These are phyloP conservation scores for Thysanoteuthis rhombus DNA, from an alignment of 2,888 invertebrate species.

Conservation along the genomic window DNA sequence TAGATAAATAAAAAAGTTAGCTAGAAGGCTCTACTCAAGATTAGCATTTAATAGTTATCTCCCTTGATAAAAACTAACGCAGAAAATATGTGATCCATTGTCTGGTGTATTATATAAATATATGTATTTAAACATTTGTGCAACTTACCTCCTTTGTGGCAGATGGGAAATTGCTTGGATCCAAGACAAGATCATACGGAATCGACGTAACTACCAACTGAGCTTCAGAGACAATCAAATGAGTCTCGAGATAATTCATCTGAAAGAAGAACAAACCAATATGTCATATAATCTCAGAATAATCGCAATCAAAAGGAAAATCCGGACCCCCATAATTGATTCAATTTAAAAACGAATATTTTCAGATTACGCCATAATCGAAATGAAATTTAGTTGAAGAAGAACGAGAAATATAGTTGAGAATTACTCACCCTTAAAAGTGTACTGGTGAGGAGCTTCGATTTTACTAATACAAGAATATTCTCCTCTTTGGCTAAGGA, in stretches of 20 bases:
- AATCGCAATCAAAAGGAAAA: too few relatives aligned
- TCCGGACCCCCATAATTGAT: too few relatives aligned
- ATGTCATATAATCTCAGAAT: too few relatives aligned
- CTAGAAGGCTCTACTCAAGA: too few relatives aligned
- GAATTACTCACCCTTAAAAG: slow-evolving; percentile 50
- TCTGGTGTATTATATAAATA: too few relatives aligned
- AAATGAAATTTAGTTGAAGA: neutral
- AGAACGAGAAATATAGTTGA: neutral
- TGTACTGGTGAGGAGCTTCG: slow-evolving; percentile 52
- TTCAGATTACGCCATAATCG: too few relatives aligned
- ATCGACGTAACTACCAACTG: slow-evolving; percentile 51
- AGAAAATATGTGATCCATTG: too few relatives aligned
- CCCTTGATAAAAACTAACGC: too few relatives aligned
- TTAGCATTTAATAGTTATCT: too few relatives aligned
- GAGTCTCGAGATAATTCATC: slow-evolving; percentile 44
- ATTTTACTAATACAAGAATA: slow-evolving; percentile 49
- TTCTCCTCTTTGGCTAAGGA: slow-evolving; percentile 47
- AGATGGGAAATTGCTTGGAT: slow-evolving; percentile 42
- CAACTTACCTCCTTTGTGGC: slow-evolving; percentile 47
- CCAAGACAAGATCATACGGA: slow-evolving; percentile 54
- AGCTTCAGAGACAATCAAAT: slow-evolving; percentile 49
- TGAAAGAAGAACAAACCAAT: slow-evolving; percentile 39
- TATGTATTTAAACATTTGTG: too few relatives aligned
- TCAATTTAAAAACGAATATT: too few relatives aligned
- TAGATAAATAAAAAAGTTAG: too few relatives aligned